Conservation (phyloP, 2,888 invertebrate species). For the Tipula helvola region DNA sequence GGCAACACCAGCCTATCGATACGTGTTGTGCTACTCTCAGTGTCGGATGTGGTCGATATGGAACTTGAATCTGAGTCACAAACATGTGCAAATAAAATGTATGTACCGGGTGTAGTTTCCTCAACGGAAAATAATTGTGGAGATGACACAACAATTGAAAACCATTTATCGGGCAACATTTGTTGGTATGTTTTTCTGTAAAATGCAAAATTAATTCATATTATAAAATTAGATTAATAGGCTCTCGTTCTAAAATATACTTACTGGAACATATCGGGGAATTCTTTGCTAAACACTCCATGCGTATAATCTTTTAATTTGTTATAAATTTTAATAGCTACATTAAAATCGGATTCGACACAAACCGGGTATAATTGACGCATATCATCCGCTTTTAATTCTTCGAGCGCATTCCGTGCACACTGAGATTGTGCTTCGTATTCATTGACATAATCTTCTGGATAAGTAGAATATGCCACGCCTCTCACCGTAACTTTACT, state of each 20-base stretch:
- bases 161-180: conserved; percentile 57
- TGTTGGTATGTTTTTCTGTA: conserved; percentile 46
- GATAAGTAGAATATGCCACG: conserved; percentile 28
- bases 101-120: conserved; percentile 11
- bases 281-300: conserved; percentile 45
- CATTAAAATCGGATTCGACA: conserved; percentile 24
- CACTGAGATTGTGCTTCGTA: conserved; percentile 25
- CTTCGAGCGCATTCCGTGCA: conserved; percentile 27
- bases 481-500: conserved; percentile 27
- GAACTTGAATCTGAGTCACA: conserved; percentile 5
- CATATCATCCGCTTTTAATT: conserved; percentile 22
- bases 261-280: conserved; percentile 41
- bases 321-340: conserved; percentile 25
- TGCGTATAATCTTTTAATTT: conserved; percentile 37
- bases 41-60: conserved; percentile 12
- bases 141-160: conserved; percentile 44
- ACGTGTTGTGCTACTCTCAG: neutral
- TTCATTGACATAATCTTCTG: conserved; percentile 26
- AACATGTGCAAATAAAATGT: neutral
- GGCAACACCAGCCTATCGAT: conserved; percentile 17
- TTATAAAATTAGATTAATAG: neutral
- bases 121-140: conserved; percentile 38
- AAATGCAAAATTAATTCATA: conserved; percentile 24
- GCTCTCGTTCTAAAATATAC: neutral
- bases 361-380: conserved; percentile 24